Base-by-base conservation (phyloP, 2,113 vertebrate species). In the Thinocorus orbignyianus region DNA sequence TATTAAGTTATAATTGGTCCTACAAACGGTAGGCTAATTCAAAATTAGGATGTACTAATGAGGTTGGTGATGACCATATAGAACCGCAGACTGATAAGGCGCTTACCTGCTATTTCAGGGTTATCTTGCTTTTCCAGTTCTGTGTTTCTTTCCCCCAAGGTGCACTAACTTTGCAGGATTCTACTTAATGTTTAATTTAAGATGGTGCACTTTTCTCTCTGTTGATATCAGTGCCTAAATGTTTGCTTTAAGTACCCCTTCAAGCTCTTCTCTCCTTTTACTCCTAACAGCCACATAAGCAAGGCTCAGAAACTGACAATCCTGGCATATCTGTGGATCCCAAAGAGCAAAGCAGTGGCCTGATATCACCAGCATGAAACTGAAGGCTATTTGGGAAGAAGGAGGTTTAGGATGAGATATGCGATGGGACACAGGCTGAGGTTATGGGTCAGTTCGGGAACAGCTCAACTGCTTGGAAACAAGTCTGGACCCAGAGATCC, bases 1-100 rank as follows among this genome's bases (percentile, higher is more conserved):
- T 95, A 90, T 88, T 64, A 73, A 88, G 16, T 81, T 90, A 82
- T 52, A 95, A 69, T 83, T 69, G 65, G 44, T 95, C 96, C 92
- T 88, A 73, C 14, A 26, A 58, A 96, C 92, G 66, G 88, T 57
- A 92, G 76, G 44, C 77, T 95, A 95, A 96, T 95, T 97, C 68
- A 76, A 97, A 97, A 97, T 98, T 90, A 97, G 96, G 88, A 95
- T 95, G 81, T 96, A 94, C 28, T 95, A 97, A 95, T 90, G 58
- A 96, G 69, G 57, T 79, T 97, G 89, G 96, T 93, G 86, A 81
- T 66, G 70, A 95, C 66, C 80, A 58, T 16, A 49, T 25, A 68
- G 83, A 81, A 92, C 54, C 42, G 7, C 23, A 41, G 54, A 41
- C 77, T 62, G 88, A 90, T 95, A 97, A 97, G 65, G 41, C 66